phyloP scores from a whole-genome alignment of 1,140 invertebrate species.

The Tigriopus japonicus region DNA sequence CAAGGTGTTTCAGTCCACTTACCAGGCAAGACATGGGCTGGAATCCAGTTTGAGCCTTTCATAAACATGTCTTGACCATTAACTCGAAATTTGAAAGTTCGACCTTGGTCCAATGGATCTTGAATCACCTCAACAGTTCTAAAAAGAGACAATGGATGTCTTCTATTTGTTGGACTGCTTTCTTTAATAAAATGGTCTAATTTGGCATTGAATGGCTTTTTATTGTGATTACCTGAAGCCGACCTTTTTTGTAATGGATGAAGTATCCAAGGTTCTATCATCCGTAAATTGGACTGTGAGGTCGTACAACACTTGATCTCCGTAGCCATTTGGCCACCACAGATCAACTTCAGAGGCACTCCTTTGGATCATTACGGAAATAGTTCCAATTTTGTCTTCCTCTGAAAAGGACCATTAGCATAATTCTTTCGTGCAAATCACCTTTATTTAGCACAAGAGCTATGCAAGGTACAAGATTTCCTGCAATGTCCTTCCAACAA shows the following conservation, averaged over 20 bases:
- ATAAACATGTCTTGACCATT: conserved; percentile 4
- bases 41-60: conserved; percentile 13
- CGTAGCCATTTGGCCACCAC: conserved; percentile 95
- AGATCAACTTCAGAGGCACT: conserved; percentile 27
- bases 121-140: conserved; percentile 6
- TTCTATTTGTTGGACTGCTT: too few relatives aligned
- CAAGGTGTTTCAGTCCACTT: background rate
- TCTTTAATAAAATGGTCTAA: too few relatives aligned
- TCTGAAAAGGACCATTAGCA: background rate
- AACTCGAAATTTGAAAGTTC: conserved; percentile 5
- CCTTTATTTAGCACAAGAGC: too few relatives aligned
- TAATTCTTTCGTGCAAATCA: too few relatives aligned
- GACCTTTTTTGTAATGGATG: background rate
- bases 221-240: background rate
- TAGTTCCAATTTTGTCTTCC: background rate
- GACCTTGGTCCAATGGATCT: background rate
- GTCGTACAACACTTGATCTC: conserved; percentile 54
- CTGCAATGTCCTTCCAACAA: too few relatives aligned
- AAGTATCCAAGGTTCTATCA: too few relatives aligned
- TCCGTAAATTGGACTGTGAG: conserved; percentile 24
- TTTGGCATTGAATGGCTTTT: too few relatives aligned
- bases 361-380: background rate
- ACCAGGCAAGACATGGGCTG: conserved; percentile 14
- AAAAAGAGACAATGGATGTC: too few relatives aligned
- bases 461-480: too few relatives aligned